Percentiles rank a stretch among this genome's conserved stretches.
phyloP scores from a whole-genome alignment of 1,140 invertebrate species.

The Papilio xuthus region DNA sequence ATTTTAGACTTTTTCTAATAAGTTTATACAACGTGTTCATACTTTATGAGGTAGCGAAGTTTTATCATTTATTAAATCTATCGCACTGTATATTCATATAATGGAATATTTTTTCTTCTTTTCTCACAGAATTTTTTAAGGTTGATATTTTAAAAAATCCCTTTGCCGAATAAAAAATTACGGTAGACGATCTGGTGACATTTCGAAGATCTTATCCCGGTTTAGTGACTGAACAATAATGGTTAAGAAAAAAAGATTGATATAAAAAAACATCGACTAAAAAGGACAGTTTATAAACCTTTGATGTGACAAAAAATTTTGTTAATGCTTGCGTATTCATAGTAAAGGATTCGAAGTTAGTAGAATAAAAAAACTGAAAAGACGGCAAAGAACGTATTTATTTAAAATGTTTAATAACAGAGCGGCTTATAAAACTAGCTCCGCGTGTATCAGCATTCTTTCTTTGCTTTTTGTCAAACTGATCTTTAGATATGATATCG shows the following conservation, averaged over 20 bases:
- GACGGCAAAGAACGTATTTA: constrained; percentile 61
- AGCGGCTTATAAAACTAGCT: constrained; percentile 71
- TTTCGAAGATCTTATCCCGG: constrained; percentile 76
- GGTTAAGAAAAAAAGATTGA: constrained; percentile 74
- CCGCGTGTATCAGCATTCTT: constrained; percentile 57
- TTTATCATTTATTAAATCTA: constrained; percentile 30
- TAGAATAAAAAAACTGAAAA: constrained; percentile 62
- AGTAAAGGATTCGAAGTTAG: constrained; percentile 70
- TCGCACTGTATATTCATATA: constrained; percentile 18
- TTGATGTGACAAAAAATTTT: constrained; percentile 70
- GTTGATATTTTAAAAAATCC: constrained; percentile 55
- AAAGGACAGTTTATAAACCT: constrained; percentile 71
- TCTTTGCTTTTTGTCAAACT: constrained; percentile 73
- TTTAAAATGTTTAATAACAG: constrained; percentile 79
- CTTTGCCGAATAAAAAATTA: constrained; percentile 67
- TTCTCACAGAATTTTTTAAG: constrained; percentile 52
- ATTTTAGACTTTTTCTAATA: constrained; percentile 4
- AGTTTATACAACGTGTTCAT: constrained; percentile 11
- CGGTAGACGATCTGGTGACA: constrained; percentile 70
- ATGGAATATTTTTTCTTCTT: constrained; percentile 36
- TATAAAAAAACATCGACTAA: constrained; percentile 72
- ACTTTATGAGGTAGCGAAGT: constrained; percentile 21
- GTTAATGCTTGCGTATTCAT: constrained; percentile 59
- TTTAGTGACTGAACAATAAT: constrained; percentile 78
- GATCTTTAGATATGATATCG: constrained; percentile 77